A percentile compares a stretch with the other conserved stretches of the same genome.
Conservation (phyloP, 2,113 vertebrate species). For the Okapia johnstoni region DNA sequence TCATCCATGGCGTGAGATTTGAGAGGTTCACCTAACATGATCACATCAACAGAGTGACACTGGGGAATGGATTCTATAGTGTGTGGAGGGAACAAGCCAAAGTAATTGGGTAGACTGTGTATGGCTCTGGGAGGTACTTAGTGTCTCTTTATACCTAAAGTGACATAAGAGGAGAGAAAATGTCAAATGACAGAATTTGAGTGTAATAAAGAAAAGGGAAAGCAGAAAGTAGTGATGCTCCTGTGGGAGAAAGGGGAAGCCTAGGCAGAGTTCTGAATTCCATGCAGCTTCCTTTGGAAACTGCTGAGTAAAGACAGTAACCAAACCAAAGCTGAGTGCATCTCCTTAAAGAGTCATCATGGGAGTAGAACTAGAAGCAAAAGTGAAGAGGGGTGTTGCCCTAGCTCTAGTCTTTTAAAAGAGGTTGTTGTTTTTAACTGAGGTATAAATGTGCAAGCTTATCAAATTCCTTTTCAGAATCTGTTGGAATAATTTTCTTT, state of each 20-base stretch:
- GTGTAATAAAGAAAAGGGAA: neutral
- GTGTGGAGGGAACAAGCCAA: neutral
- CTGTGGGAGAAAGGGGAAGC: neutral
- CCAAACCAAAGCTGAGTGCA: neutral
- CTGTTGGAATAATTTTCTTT: neutral
- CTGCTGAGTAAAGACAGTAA: neutral
- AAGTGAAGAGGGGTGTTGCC: neutral
- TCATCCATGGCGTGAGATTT: neutral
- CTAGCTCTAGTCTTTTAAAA: neutral
- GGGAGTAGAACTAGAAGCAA: neutral
- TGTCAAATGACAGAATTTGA: neutral
- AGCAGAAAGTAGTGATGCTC: neutral
- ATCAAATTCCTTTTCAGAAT: neutral
- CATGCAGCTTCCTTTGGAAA: neutral
- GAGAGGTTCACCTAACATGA: neutral
- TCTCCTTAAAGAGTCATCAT: neutral
- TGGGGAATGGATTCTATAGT: neutral
- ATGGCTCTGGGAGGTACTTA: neutral
- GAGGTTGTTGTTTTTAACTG: neutral
- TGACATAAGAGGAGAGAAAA: neutral
- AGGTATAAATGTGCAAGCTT: neutral
- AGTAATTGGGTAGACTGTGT: neutral
- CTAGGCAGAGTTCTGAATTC: neutral
- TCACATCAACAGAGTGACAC: neutral
- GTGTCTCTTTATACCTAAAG: neutral